Evolutionary conservation across 2,797 vertebrate species (phyloP).

Genomic region (Trichosurus vulpecula): DNA sequence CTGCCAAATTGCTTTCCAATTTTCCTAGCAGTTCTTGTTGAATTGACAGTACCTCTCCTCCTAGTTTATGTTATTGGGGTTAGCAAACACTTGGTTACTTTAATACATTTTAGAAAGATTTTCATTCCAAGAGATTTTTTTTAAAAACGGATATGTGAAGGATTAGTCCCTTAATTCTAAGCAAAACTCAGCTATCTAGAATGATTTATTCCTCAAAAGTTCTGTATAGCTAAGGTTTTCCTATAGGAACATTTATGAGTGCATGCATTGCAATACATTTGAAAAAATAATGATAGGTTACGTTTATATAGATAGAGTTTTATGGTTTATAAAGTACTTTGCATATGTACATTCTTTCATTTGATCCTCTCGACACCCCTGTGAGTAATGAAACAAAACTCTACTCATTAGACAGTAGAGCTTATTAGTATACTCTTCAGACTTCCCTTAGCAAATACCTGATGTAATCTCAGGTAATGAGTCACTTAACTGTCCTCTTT

Average conservation of each 20-base stretch:
- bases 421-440: neutral
- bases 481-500: neutral
- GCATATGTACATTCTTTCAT: neutral
- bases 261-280: neutral
- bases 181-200: neutral
- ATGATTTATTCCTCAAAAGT: neutral
- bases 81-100: neutral
- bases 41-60: neutral
- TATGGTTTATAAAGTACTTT: neutral
- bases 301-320: neutral
- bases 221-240: neutral
- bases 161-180: neutral
- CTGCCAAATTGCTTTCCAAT: neutral
- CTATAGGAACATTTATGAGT: neutral
- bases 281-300: neutral
- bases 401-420: neutral
- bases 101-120: neutral
- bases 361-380: neutral
- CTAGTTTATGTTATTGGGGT: neutral
- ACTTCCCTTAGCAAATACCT: neutral
- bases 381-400: constrained; percentile 2
- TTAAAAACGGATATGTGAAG: neutral
- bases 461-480: constrained; percentile 5
- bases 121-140: neutral
- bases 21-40: neutral